Conservation (phyloP, 2,888 invertebrate genomes). For the Monochamus alternatus region DNA sequence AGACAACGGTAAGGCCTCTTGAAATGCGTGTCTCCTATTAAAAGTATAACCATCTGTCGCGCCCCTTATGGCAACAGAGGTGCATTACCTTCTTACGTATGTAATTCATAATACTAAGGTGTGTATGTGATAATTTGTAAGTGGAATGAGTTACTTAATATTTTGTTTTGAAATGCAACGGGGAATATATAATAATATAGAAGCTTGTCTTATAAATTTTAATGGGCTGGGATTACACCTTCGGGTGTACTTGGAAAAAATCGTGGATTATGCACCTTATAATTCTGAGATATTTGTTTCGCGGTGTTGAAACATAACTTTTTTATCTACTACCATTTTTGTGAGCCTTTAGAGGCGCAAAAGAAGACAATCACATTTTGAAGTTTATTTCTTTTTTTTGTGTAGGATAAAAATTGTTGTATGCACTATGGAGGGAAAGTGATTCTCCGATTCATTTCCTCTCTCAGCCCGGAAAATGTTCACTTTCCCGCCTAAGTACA, state of each 20-base stretch:
- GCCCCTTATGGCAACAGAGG: slow-evolving; percentile 15
- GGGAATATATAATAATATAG: slow-evolving; percentile 27
- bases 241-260: not conserved
- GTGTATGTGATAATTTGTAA: slow-evolving; percentile 39
- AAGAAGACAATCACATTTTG: too few relatives aligned
- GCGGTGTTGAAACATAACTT: too few relatives aligned
- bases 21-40: slow-evolving; percentile 11
- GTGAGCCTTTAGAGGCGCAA: too few relatives aligned
- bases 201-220: slow-evolving; percentile 34
- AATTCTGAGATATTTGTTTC: too few relatives aligned
- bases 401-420: too few relatives aligned
- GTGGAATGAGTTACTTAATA: slow-evolving; percentile 41
- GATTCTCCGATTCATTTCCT: too few relatives aligned
- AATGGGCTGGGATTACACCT: slow-evolving; percentile 17
- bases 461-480: too few relatives aligned
- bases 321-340: too few relatives aligned
- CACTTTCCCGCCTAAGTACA: too few relatives aligned
- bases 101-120: slow-evolving; percentile 40
- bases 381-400: too few relatives aligned
- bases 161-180: slow-evolving; percentile 42
- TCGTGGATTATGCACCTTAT: too few relatives aligned
- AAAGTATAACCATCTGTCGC: slow-evolving; percentile 18
- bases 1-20: not conserved
- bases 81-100: slow-evolving; percentile 37
- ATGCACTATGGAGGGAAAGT: too few relatives aligned